Percentiles rank a stretch among this genome's conserved stretches.
Conservation (phyloP, 2,797 vertebrate species). For the Rhabdomys pumilio region DNA sequence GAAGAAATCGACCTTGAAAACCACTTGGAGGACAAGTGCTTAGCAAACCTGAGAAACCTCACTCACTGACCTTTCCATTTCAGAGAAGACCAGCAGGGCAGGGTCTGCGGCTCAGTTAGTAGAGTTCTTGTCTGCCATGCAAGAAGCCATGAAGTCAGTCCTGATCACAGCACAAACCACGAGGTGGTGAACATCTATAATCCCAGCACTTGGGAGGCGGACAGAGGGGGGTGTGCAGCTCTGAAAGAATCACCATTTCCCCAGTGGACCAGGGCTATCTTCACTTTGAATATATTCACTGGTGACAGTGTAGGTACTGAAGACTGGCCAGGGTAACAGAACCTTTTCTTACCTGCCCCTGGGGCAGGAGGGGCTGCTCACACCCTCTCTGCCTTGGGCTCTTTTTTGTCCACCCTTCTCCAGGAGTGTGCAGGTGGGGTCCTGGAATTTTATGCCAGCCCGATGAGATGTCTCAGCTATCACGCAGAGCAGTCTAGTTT, state of each 20-base stretch:
- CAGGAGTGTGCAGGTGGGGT: neutral
- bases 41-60: neutral
- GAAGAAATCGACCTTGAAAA: constrained; percentile 4
- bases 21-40: neutral
- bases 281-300: neutral
- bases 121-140: neutral
- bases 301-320: neutral
- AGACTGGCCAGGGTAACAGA: neutral
- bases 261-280: constrained; percentile 21
- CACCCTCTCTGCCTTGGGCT: neutral
- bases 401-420: neutral
- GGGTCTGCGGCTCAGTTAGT: neutral
- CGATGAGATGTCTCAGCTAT: neutral
- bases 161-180: neutral
- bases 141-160: neutral
- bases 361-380: neutral
- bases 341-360: neutral
- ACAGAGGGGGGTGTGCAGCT: neutral
- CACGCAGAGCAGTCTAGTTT: neutral
- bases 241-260: neutral
- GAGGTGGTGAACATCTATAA: neutral
- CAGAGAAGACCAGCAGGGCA: neutral
- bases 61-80: neutral
- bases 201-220: neutral
- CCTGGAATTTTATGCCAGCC: neutral